These are phyloP conservation scores for Conger conger DNA, from an alignment of 2,113 vertebrate species.

Conservation along the genomic window DNA sequence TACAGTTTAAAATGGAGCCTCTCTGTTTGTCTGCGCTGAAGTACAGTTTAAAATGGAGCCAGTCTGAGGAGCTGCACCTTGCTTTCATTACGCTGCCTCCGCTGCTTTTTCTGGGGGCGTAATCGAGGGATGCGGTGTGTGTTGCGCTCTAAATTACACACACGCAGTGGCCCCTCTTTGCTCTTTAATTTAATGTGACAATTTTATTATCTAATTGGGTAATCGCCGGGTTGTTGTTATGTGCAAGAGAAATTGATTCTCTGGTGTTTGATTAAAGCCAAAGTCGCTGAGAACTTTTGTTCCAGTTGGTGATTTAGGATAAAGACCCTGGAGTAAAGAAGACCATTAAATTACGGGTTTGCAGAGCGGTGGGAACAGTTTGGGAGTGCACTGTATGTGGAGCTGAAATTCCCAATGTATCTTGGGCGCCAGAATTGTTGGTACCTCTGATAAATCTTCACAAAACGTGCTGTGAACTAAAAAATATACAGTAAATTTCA, in stretches of 20 bases:
- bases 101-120: slow-evolving; percentile 65
- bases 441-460: too few species aligned
- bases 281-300: background rate
- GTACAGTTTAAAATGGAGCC: slow-evolving; percentile 44
- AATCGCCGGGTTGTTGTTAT: slow-evolving; percentile 21
- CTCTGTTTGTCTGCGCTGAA: slow-evolving; percentile 11
- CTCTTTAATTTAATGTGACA: slow-evolving; percentile 33
- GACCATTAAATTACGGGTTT: slow-evolving; percentile 13
- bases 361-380: background rate
- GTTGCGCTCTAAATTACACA: slow-evolving; percentile 27
- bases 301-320: background rate
- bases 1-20: slow-evolving; percentile 36
- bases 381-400: background rate
- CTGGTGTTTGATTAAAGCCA: slow-evolving; percentile 2
- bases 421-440: too few species aligned
- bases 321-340: background rate
- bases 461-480: too few species aligned
- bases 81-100: slow-evolving; percentile 78
- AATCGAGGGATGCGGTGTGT: slow-evolving; percentile 50
- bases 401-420: too few species aligned
- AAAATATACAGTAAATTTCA: too few species aligned
- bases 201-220: slow-evolving; percentile 34
- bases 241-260: slow-evolving; percentile 9
- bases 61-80: slow-evolving; percentile 66
- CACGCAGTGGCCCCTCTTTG: slow-evolving; percentile 24